Conservation (phyloP, 1,140 invertebrate genomes). For the Octopus bimaculoides region DNA sequence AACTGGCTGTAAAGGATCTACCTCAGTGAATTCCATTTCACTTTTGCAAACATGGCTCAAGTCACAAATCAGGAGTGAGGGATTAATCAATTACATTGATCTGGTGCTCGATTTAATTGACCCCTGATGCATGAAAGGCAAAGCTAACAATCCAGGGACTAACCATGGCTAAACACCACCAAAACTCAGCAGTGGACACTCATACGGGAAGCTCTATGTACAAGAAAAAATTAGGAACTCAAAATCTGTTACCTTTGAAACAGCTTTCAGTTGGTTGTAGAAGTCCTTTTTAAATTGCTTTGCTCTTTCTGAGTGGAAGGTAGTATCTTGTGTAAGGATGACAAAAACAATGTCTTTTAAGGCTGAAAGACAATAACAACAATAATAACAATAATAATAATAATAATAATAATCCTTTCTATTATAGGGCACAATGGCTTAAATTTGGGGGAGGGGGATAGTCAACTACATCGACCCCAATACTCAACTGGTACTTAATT, state of each 20-base stretch:
- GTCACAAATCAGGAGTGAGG: no score
- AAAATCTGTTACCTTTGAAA: constrained; percentile 22
- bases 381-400: no score
- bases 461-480: no score
- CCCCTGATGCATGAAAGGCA: background rate
- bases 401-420: no score
- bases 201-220: background rate
- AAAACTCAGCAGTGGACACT: background rate
- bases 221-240: background rate
- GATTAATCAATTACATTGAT: no score
- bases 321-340: constrained; percentile 37
- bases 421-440: no score
- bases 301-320: constrained; percentile 36
- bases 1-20: no score
- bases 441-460: no score
- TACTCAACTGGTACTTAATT: no score
- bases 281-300: constrained; percentile 31
- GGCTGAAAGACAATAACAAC: background rate
- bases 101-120: background rate
- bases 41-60: no score
- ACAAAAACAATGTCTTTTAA: constrained; percentile 36
- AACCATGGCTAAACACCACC: background rate
- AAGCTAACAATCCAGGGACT: background rate
- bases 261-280: constrained; percentile 20
- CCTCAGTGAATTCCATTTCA: no score